These are phyloP conservation scores for Drosophila atripex DNA, from an alignment of 2,888 invertebrate species.

Conservation along the genomic window DNA sequence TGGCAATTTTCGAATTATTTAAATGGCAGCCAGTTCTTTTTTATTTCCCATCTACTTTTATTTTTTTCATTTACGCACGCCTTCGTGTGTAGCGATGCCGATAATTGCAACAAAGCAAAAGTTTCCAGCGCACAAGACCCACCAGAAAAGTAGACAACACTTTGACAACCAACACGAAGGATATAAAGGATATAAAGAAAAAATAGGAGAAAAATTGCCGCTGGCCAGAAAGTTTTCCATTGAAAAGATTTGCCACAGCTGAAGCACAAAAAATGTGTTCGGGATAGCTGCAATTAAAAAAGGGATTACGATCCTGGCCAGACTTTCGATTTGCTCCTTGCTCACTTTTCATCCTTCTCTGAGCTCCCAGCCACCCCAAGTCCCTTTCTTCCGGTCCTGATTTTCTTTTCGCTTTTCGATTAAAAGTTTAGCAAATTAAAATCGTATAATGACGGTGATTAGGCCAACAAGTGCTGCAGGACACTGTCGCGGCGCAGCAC, in stretches of 20 bases:
- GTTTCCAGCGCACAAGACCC: constrained; percentile 50
- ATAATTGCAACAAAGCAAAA: constrained; percentile 75
- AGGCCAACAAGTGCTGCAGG: constrained; percentile 37
- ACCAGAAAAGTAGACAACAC: constrained; percentile 64
- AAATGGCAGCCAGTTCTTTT: constrained; percentile 53
- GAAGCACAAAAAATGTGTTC: constrained; percentile 42
- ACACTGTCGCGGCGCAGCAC: not conserved
- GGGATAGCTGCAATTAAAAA: constrained; percentile 75
- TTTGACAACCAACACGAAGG: constrained; percentile 61
- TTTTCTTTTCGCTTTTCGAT: constrained; percentile 58
- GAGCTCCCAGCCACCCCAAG: constrained; percentile 26
- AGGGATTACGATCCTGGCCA: constrained; percentile 64
- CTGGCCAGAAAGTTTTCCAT: constrained; percentile 61
- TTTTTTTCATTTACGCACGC: constrained; percentile 68
- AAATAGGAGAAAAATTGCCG: constrained; percentile 46
- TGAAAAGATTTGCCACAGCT: constrained; percentile 62
- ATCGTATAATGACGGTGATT: constrained; percentile 76
- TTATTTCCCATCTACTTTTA: constrained; percentile 31
- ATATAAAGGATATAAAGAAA: constrained; percentile 2
- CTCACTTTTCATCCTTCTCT: constrained; percentile 41
- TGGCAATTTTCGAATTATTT: constrained; percentile 72
- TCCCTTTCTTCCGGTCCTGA: constrained; percentile 32
- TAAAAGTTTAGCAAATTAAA: constrained; percentile 76
- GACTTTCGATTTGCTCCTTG: constrained; percentile 53
- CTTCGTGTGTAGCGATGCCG: constrained; percentile 75